phyloP scores from a whole-genome alignment of 2,888 invertebrate species.

The Mythimna loreyi region DNA sequence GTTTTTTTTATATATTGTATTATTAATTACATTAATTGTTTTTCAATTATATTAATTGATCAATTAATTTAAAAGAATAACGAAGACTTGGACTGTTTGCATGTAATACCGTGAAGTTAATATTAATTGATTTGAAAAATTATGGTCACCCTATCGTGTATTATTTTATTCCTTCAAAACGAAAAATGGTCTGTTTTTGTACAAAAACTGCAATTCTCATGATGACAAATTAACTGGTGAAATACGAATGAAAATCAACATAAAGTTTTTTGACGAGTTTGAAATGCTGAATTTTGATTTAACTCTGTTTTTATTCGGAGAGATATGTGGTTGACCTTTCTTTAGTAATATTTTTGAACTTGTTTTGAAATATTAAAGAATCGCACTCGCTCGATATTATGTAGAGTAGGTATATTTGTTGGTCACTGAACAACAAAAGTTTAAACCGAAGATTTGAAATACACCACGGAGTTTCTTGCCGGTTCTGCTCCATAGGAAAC shows the following conservation, averaged over 20 bases:
- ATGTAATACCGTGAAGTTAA: too few species aligned
- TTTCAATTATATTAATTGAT: too few species aligned
- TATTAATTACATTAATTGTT: too few species aligned
- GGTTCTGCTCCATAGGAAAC: too few species aligned
- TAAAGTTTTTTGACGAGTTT: conserved; percentile 44
- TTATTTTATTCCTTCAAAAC: conserved; percentile 56
- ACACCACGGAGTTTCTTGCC: too few species aligned
- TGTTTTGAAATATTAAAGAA: not conserved
- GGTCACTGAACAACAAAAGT: too few species aligned
- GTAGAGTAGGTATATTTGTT: too few species aligned
- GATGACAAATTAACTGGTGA: conserved; percentile 66
- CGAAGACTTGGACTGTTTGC: too few species aligned
- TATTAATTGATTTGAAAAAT: not conserved
- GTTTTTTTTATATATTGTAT: too few species aligned
- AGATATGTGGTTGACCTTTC: conserved; percentile 20
- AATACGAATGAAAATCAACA: conserved; percentile 46
- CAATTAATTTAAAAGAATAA: too few species aligned
- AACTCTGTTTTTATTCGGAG: conserved; percentile 25
- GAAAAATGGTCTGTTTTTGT: conserved; percentile 42
- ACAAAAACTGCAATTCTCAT: conserved; percentile 58
- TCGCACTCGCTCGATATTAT: too few species aligned
- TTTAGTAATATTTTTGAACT: conserved; percentile 22
- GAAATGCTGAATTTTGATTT: conserved; percentile 41
- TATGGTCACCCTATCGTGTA: conserved; percentile 33
- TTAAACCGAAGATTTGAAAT: too few species aligned